Base-by-base conservation (phyloP, 2,113 vertebrate species). In the Symphodus melops region DNA sequence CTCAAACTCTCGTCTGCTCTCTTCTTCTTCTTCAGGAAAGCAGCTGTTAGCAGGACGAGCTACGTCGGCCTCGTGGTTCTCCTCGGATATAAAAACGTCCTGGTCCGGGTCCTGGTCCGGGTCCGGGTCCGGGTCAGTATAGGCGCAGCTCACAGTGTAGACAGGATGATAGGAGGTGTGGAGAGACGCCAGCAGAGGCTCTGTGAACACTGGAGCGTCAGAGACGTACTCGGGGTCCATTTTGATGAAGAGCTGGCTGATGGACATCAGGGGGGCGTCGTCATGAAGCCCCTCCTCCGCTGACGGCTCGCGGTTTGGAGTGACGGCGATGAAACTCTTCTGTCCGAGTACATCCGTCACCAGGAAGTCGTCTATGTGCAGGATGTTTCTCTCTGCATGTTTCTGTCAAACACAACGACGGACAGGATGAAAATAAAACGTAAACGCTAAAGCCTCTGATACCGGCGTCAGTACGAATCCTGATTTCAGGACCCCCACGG, bases 281-380 rank as follows among this genome's bases (percentile, higher is more conserved):
- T 85, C 62, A 8, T 37, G 11, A 0, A 23, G 63, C 16, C 57
- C 48, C 0, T 78, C 62, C 3, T 71, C 66, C 5, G 42, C 55
- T 12, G 52, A 19, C 11, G 10, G 6, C 10, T 1, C 55, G 3
- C 17, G 1, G 3, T 28, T 21, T 0, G 16, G 23, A 1, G 51
- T 0, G 7, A 87, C 48, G 1, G 37, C 2, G n/a, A 88, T 72
- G 33, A 65, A 8, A n/a, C 57, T 44, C 12, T 79, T 88, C 56
- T 74, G 67, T 44, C 16, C 54, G 4, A 75, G 53, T 1, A 75
- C 19, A 9, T 79, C 83, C 0, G 7, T 48, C 64, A 86, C 64
- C 60, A 62, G 55, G 58, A 89, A 83, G 21, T 85, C 81, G 51
- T 75, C 42, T 3, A 92, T 48, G 4, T 88, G 72, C 44, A 93